These are phyloP conservation scores for Argynnis bischoffii DNA, from an alignment of 2,888 invertebrate species.

Conservation along the genomic window DNA sequence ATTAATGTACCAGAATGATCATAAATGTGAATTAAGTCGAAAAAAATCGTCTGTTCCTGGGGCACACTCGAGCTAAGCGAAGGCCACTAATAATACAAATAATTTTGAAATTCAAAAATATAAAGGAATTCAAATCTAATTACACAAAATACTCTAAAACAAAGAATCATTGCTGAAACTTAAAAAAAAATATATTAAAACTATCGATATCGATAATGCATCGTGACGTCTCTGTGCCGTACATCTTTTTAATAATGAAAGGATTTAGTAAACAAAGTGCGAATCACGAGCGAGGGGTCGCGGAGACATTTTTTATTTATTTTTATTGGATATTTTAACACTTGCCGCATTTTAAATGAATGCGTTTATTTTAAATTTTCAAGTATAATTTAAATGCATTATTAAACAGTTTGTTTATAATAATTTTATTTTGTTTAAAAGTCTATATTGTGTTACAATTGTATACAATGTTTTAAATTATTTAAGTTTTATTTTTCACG, in stretches of 20 bases:
- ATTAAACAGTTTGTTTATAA: not conserved
- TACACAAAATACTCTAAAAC: no score
- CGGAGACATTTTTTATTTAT: conserved; percentile 46
- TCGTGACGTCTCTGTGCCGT: conserved; percentile 57
- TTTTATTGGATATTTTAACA: conserved; percentile 43
- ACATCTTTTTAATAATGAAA: conserved; percentile 78
- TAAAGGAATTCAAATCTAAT: no score
- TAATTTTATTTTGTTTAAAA: not conserved
- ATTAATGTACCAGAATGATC: no score
- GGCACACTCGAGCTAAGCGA: no score
- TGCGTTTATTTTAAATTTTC: conserved; percentile 29
- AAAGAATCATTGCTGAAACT: not conserved
- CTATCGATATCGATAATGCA: conserved; percentile 52
- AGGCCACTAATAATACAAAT: no score
- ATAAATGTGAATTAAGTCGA: no score
- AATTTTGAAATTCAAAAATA: no score
- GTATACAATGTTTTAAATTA: no score
- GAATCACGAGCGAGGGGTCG: conserved; percentile 45
- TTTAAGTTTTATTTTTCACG: no score
- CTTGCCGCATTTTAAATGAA: conserved; percentile 40
- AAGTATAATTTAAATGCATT: not conserved
- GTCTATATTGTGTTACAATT: no score
- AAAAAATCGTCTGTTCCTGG: no score
- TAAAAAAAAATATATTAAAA: conserved; percentile 30
- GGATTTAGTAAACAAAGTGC: conserved; percentile 71